Conservation (phyloP, 1,140 invertebrate species). For the Drosophila lini region DNA sequence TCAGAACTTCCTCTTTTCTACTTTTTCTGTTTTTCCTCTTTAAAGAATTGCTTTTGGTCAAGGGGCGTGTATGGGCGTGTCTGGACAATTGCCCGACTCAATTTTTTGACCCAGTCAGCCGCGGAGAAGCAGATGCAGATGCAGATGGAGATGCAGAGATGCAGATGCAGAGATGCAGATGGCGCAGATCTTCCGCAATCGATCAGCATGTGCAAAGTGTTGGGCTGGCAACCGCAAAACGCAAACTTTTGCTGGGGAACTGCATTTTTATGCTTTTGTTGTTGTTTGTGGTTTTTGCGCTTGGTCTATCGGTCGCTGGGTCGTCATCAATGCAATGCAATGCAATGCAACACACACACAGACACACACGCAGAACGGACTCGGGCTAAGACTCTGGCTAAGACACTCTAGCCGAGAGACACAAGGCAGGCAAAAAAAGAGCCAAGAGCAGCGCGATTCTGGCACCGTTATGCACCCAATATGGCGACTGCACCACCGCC, state of each 20-base stretch:
- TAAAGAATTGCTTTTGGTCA: conserved; percentile 51
- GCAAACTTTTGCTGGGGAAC: conserved; percentile 21
- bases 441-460: conserved; percentile 78
- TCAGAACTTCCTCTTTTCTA: not conserved
- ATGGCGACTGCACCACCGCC: conserved; percentile 60
- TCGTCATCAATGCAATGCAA: conserved; percentile 78
- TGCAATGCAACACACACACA: conserved; percentile 55
- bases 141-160: conserved; percentile 20
- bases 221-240: conserved; percentile 38
- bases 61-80: conserved; percentile 42
- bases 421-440: conserved; percentile 26
- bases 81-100: conserved; percentile 26
- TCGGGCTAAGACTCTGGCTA: conserved; percentile 24
- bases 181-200: conserved; percentile 46
- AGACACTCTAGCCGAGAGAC: conserved; percentile 36
- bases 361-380: conserved; percentile 31
- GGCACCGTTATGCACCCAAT: conserved; percentile 82
- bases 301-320: conserved; percentile 80
- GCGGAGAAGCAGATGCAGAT: conserved; percentile 13
- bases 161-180: conserved; percentile 33
- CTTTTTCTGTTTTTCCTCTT: not conserved
- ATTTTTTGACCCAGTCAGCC: conserved; percentile 53
- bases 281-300: conserved; percentile 70
- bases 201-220: conserved; percentile 58
- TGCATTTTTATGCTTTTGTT: conserved; percentile 42